Evolutionary conservation across 1,140 invertebrate genomes (phyloP), one percentile per base, ranked within the genome.

Genomic region (Brachionus manjavacas): DNA sequence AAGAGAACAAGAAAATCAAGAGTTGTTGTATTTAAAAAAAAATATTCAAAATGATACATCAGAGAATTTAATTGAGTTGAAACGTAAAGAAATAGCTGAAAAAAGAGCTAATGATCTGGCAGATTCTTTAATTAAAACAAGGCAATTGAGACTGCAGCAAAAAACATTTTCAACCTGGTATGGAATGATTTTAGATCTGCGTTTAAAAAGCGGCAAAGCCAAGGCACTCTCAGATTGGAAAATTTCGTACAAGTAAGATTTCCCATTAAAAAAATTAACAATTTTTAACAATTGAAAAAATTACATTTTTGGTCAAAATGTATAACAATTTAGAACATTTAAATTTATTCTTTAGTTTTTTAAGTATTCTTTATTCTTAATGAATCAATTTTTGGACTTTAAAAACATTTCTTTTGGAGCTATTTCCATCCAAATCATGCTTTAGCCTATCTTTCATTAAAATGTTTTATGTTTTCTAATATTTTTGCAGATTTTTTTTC

Each of bases 101-200:
- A 83, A 83, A 70, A 39, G 81, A 49, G 60, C 60, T 4, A 68
- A 83, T 35, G 60, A 68, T 16, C 49, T 83, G 1, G 64, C 43
- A 25, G 81, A 83, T 28, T 46, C 60, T 49, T 70, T 83, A 25
- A 20, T 83, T 35, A 68, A 60, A 70, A 31, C 52, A 41, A 83
- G 70, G 14, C 14, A 41, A 9, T 20, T 83, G 28, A 83, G 43
- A 35, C 4, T 85, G 31, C 76, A 88, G 6, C 88, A 89, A 43
- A 84, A 85, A n/a, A 86, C 87, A 85, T 89, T 89, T 84, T 87
- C 87, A 16, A 86, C 87, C 11, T 90, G 89, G 89, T 89, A 89
- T 83, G 86, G 87, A 60, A 25, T 88, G 1, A 86, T 89, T 25
- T 31, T 89, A 66, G 86, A 89, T 16, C 85, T 86, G 4, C 85